These are phyloP conservation scores for Characodon lateralis DNA, from an alignment of 2,797 vertebrate species.

Conservation along the genomic window DNA sequence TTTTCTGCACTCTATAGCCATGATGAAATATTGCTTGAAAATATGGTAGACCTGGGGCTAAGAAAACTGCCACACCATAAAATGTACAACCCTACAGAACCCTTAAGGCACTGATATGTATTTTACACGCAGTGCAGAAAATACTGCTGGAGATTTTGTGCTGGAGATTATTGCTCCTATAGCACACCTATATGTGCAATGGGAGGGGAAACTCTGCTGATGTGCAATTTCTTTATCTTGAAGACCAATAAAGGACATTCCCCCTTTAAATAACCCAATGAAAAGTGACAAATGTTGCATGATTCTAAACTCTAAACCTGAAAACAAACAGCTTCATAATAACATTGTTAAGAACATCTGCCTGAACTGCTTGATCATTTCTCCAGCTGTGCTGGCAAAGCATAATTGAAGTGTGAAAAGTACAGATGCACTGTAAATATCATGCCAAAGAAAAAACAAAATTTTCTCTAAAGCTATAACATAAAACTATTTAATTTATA, in stretches of 20 bases:
- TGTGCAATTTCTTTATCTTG: slow-evolving; percentile 59
- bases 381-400: not conserved
- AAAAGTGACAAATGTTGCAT: slow-evolving; percentile 1
- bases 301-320: slow-evolving; percentile 65
- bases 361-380: not conserved
- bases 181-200: not conserved
- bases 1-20: not conserved
- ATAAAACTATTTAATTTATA: not conserved
- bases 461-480: not conserved
- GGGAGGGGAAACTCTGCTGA: slow-evolving; percentile 26
- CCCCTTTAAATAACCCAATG: slow-evolving; percentile 73
- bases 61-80: slow-evolving; percentile 19
- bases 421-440: not conserved
- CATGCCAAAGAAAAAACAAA: not conserved
- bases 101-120: slow-evolving; percentile 4
- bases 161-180: not conserved
- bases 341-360: not conserved
- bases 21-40: slow-evolving; percentile 22
- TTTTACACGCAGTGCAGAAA: slow-evolving; percentile 5
- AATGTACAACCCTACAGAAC: not conserved
- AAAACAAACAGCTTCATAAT: slow-evolving; percentile 33
- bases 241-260: slow-evolving; percentile 58
- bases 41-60: not conserved
- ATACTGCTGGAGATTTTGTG: slow-evolving; percentile 2
- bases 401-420: not conserved